phyloP scores from a whole-genome alignment of 1,140 invertebrate species.

The Pseudoatta argentina region DNA sequence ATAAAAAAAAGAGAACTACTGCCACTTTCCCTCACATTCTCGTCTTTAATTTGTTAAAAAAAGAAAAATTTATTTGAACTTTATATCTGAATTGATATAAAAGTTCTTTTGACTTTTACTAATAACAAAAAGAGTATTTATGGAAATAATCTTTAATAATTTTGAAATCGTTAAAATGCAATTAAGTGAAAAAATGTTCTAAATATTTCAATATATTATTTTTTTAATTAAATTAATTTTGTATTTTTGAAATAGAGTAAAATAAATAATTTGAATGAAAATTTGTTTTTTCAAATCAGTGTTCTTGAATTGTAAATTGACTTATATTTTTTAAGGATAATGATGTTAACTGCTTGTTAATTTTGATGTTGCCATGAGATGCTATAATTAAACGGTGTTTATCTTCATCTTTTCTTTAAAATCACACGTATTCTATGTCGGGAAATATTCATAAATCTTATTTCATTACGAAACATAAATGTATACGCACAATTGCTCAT shows the following conservation, averaged over 20 bases:
- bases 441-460: constrained; percentile 82
- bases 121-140: neutral
- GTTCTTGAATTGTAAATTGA: neutral
- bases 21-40: too few species aligned
- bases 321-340: neutral
- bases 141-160: neutral
- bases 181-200: neutral
- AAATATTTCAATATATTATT: neutral
- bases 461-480: constrained; percentile 73
- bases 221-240: neutral
- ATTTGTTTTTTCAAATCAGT: neutral
- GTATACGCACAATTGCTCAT: constrained; percentile 53
- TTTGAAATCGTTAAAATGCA: neutral
- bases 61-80: neutral
- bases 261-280: neutral
- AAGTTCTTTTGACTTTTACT: neutral
- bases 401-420: constrained; percentile 40
- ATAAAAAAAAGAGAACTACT: neutral
- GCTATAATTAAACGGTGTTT: neutral
- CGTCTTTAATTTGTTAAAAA: neutral
- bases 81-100: neutral
- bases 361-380: neutral
- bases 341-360: too few species aligned
- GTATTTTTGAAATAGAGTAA: neutral
- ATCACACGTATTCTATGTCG: neutral